phyloP scores from a whole-genome alignment of 53 echinoderm and acorn worm species.

The Luidia sarsii region DNA sequence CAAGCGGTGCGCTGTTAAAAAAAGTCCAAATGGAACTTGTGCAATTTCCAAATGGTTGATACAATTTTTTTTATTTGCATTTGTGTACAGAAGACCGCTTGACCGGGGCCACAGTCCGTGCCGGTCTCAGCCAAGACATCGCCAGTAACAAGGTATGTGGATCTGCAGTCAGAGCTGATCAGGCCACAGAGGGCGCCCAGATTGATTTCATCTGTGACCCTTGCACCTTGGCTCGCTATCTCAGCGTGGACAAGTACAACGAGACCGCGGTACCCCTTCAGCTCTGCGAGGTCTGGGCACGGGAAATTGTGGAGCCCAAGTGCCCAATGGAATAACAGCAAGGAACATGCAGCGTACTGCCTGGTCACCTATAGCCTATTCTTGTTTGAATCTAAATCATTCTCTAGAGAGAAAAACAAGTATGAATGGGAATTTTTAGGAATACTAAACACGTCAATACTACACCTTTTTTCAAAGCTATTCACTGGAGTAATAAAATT shows the following conservation, averaged over 20 bases:
- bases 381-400: no score
- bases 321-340: no score
- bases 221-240: conserved; percentile 2
- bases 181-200: neutral
- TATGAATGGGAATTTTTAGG: no score
- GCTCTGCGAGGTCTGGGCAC: conserved; percentile 3
- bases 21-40: no score
- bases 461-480: no score
- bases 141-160: conserved; percentile 25
- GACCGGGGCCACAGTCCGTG: conserved; percentile 3
- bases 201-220: neutral
- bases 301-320: neutral
- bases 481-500: no score
- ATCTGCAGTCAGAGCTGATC: neutral
- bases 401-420: no score
- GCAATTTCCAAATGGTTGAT: no score
- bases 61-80: neutral
- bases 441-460: no score
- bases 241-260: conserved; percentile 19
- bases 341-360: no score
- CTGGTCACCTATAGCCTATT: no score
- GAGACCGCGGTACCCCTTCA: neutral
- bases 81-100: conserved; percentile 6
- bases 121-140: neutral
- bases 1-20: no score